A percentile compares a stretch with the other conserved stretches of the same genome.
Evolutionary conservation across 2,797 vertebrate species (phyloP).

Genomic region (Molothrus ater): DNA sequence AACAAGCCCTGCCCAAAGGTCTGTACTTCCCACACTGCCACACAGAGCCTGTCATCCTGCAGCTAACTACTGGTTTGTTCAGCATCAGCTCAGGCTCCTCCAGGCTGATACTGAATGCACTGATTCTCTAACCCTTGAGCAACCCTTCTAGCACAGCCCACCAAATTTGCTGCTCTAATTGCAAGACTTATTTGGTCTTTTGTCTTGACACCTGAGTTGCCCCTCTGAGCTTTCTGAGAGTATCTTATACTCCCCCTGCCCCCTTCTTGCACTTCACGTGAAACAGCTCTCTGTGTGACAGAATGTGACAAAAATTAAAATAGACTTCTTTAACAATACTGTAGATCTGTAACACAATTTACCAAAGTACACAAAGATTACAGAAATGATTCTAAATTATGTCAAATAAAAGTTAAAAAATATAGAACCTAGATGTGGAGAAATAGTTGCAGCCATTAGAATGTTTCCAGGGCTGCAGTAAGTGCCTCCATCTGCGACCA

Average conservation of each 20-base stretch:
- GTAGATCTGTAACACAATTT: not conserved
- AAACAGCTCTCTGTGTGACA: not conserved
- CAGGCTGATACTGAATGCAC: not conserved
- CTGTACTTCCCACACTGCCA: not conserved
- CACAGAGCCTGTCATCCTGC: not conserved
- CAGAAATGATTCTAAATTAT: not conserved
- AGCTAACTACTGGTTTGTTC: not conserved
- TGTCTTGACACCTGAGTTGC: not conserved
- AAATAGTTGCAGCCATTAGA: not conserved
- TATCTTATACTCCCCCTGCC: fast-evolving
- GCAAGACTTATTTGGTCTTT: not conserved
- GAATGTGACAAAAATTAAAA: not conserved
- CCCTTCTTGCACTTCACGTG: not conserved
- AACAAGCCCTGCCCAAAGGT: not conserved
- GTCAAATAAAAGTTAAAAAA: not conserved
- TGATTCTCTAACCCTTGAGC: not conserved
- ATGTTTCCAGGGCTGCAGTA: not conserved
- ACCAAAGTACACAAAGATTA: not conserved
- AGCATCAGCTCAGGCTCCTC: not conserved
- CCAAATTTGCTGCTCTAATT: not conserved
- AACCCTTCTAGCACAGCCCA: not conserved
- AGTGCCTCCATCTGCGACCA: not conserved
- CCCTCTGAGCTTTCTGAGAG: not conserved
- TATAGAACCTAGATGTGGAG: fast-evolving
- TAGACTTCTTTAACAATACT: not conserved